Conservation (phyloP, 2,888 invertebrate species). For the Dorcus hopei region DNA sequence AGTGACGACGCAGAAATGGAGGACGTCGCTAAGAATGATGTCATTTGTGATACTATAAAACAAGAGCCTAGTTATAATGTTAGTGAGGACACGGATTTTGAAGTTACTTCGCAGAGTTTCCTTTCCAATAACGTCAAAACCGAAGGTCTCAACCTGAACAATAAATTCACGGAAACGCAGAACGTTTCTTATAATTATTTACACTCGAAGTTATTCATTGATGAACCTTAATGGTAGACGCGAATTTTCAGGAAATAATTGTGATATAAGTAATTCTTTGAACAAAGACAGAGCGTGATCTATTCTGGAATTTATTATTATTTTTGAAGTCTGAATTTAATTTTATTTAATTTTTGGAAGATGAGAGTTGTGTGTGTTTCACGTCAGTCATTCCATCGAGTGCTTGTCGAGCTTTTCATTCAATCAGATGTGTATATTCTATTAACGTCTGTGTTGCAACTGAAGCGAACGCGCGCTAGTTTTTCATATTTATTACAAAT, state of each 20-base stretch:
- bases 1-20: constrained; percentile 13
- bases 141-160: too few species aligned
- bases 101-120: too few species aligned
- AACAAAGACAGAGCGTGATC: not conserved
- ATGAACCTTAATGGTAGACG: constrained; percentile 10
- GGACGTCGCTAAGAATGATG: not conserved
- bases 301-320: too few species aligned
- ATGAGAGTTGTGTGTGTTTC: not conserved
- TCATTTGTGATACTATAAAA: too few species aligned
- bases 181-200: constrained; percentile 32
- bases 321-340: too few species aligned
- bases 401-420: not conserved
- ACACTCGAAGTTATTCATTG: constrained; percentile 31
- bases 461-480: not conserved
- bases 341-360: too few species aligned
- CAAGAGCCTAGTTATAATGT: not conserved
- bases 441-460: not conserved
- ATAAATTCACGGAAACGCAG: constrained; percentile 21
- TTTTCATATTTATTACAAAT: not conserved
- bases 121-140: too few species aligned
- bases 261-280: not conserved
- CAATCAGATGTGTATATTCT: not conserved
- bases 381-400: too few species aligned
- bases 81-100: too few species aligned
- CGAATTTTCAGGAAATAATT: too few species aligned